Base-by-base conservation (phyloP, 2,888 invertebrate genomes). In the Caenorhabditis afra region DNA sequence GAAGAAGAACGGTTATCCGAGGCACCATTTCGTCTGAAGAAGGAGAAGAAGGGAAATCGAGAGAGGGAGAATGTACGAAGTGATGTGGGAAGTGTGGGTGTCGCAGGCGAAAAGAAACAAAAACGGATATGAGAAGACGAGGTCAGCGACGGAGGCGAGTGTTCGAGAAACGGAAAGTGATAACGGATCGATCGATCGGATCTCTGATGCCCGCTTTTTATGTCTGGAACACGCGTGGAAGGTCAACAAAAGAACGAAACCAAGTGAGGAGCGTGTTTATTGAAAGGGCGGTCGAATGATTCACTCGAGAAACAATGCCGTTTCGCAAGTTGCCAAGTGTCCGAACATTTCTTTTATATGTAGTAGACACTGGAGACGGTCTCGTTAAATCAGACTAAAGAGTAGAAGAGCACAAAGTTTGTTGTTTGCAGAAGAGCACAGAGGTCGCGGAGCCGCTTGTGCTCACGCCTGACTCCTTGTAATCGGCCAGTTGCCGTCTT, bases 191-290 rank as follows among this genome's bases (percentile, higher is more conserved):
- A 66, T 66, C 44, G 58, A 14, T 65, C 64, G 41, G 57, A 57
- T 61, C 7, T 11, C 20, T 22, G 16, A 37, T 5, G 37, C 11
- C 41, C 11, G 11, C 14, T 14, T 41, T 14, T 14, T 14, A 14
- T 41, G 41, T 41, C 14, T 14, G 12, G 41, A 41, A 41, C 11
- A 41, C 12, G 41, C 12, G 41, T 11, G 41, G 41, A 41, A 11
- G 3, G 12, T 41, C 12, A 41, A 45, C 35, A 53, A 70, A 70
- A 16, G 55, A 23, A 47, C 23, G 55, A 57, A 57, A 64, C 71
- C 71, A 64, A 71, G 64, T 64, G 62, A 71, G 64, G 71, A 55
- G 49, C 71, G 64, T 71, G 39, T 71, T 71, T 22, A 64, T 71
- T 55, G 57, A 71, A 18, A 20, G n/a, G 47, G 71, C 59, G 67